Base-by-base conservation (phyloP, 1,140 invertebrate species). In the Neodiprion pinetum region DNA sequence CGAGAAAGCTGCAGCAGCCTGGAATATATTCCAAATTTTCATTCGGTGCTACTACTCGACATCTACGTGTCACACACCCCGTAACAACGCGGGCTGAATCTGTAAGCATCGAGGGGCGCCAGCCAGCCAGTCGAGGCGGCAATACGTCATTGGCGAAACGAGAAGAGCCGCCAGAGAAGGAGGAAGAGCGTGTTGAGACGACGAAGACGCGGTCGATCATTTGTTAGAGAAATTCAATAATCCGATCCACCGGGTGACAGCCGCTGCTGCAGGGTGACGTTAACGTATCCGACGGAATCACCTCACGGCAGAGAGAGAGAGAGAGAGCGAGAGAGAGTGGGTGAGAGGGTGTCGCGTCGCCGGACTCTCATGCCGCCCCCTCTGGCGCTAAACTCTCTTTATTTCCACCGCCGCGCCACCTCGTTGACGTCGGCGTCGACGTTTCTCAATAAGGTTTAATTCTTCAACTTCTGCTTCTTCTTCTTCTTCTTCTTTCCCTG, bases 181-280 rank as follows among this genome's bases (percentile, higher is more conserved):
- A 77, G 70, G 47, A 73, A 73, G 69, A 71, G 21, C 65, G 40
- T 50, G 70, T 61, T 67, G 49, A 72, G 23, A 67, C 71, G 50
- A 9, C 53, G 68, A 76, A 68, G 50, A 67, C 61, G 72, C 75
- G 80, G 76, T 83, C 80, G 79, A 83, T 84, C 83, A 79, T 84
- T 84, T 84, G 81, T 84, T 84, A 82, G 80, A 84, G 76, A 84
- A 84, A 84, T 83, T 83, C 80, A 84, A 84, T 84, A 84, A 84
- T 83, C 78, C 80, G 77, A 84, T 77, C 79, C 73, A 76, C 80
- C 75, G 28, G 77, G 69, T 84, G 82, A 84, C 80, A 80, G 79
- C 48, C 77, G 74, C 49, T 72, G 78, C 72, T 61, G 53, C 53
- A 61, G 53, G 53, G 74, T 71, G 76, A 77, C 75, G 76, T 74